These are phyloP conservation scores for Nylanderia fulva DNA, from an alignment of 1,140 invertebrate genomes.

Conservation along the genomic window DNA sequence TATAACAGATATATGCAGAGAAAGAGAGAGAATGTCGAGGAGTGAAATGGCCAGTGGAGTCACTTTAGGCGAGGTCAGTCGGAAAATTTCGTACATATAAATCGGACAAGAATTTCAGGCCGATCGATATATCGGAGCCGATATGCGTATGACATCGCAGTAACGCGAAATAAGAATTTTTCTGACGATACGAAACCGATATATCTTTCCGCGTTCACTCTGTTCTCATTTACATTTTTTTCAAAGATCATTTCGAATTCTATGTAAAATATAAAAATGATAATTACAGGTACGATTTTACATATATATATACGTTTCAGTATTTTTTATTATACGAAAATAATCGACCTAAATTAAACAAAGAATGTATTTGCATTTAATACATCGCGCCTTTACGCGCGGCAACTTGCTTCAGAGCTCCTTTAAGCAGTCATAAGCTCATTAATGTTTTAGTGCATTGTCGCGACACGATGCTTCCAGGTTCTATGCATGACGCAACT, in stretches of 20 bases:
- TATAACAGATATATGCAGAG: conserved; percentile 49
- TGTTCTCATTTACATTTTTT: not conserved
- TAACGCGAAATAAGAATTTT: conserved; percentile 36
- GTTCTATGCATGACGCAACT: conserved; percentile 9
- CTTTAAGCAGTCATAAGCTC: conserved; percentile 33
- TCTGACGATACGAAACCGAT: conserved; percentile 16
- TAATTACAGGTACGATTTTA: conserved; percentile 3
- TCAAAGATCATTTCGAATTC: not conserved
- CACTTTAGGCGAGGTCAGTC: conserved; percentile 39
- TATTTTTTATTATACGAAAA: not conserved
- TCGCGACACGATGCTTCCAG: conserved; percentile 1
- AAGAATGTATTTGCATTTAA: no score
- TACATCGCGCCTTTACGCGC: not conserved
- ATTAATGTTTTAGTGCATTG: conserved; percentile 17
- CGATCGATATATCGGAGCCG: conserved; percentile 20
- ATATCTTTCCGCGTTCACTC: conserved; percentile 16
- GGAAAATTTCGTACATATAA: conserved; percentile 62
- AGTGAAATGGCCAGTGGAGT: conserved; percentile 32
- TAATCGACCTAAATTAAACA: not conserved
- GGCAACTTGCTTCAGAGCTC: not conserved
- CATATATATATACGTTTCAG: not conserved
- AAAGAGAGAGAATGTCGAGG: conserved; percentile 25
- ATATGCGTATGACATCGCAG: not conserved
- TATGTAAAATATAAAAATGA: conserved; percentile 23
- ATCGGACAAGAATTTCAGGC: conserved; percentile 57